These are phyloP conservation scores for Caretta caretta DNA, from an alignment of 2,113 vertebrate species.

Conservation along the genomic window DNA sequence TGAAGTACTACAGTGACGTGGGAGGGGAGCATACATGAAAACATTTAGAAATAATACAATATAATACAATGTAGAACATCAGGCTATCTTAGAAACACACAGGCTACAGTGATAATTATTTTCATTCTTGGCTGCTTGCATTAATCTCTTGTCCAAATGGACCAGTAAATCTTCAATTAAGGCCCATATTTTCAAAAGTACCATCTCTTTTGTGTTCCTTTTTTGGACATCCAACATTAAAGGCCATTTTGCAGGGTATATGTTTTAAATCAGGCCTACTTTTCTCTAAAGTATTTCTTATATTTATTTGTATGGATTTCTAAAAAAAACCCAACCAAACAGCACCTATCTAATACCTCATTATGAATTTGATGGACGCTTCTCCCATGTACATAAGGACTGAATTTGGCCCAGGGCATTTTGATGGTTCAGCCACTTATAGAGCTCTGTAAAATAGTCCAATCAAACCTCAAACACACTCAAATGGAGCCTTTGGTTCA, in stretches of 20 bases:
- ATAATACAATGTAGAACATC: constrained; percentile 20
- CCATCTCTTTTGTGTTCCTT: background rate
- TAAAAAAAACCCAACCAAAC: background rate
- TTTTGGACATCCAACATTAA: background rate
- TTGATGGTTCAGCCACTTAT: background rate
- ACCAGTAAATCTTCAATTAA: background rate
- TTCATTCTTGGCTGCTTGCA: constrained; percentile 25
- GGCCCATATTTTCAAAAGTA: constrained; percentile 50
- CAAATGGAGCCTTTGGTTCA: background rate
- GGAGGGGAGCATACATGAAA: background rate
- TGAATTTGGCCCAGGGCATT: background rate
- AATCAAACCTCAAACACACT: background rate
- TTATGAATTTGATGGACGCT: background rate
- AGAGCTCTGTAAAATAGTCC: background rate
- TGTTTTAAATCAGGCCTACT: background rate
- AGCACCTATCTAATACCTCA: background rate
- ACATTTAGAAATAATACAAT: constrained; percentile 1
- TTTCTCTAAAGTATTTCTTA: background rate
- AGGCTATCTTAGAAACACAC: background rate
- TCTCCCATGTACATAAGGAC: background rate
- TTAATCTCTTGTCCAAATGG: constrained; percentile 34
- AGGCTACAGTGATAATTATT: constrained; percentile 30
- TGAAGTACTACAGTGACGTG: constrained; percentile 17
- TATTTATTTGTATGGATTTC: background rate
- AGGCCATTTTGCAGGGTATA: background rate